A percentile compares a stretch with the other conserved stretches of the same genome.
Conservation (phyloP, 1,140 invertebrate species). For the Solen grandis region DNA sequence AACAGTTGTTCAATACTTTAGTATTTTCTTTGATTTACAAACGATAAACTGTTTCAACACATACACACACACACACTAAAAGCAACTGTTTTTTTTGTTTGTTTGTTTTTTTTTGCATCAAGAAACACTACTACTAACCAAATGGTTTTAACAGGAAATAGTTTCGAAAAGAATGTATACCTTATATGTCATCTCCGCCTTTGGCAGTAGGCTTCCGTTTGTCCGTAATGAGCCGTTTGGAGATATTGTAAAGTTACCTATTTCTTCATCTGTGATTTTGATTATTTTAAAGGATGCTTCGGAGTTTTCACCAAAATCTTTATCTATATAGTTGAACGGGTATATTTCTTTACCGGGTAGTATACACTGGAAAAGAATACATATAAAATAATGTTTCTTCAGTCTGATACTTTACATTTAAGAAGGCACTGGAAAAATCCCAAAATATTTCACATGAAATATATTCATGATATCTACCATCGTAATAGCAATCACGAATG, state of each 20-base stretch:
- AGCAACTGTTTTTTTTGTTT: neutral
- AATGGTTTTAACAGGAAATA: neutral
- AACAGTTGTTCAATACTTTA: too few relatives aligned
- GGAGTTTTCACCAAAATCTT: slow-evolving; percentile 22
- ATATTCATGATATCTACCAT: too few relatives aligned
- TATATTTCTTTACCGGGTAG: neutral
- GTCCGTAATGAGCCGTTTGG: neutral
- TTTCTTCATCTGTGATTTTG: neutral
- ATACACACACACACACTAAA: too few relatives aligned
- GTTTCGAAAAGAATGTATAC: slow-evolving; percentile 4
- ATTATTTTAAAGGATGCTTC: slow-evolving; percentile 21
- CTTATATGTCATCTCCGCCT: neutral
- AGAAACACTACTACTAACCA: neutral
- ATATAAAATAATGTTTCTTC: neutral
- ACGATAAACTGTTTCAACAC: too few relatives aligned
- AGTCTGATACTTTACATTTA: neutral
- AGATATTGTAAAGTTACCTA: slow-evolving; percentile 12
- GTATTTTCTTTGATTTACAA: too few relatives aligned
- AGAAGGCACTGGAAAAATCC: too few relatives aligned
- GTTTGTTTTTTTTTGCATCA: neutral
- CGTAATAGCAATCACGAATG: too few relatives aligned
- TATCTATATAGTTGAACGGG: slow-evolving; percentile 23
- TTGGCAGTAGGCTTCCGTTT: neutral
- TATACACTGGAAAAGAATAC: slow-evolving; percentile 18
- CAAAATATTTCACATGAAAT: too few relatives aligned